Evolutionary conservation across 2,888 invertebrate species (phyloP).

Genomic region (Adineta ricciae): DNA sequence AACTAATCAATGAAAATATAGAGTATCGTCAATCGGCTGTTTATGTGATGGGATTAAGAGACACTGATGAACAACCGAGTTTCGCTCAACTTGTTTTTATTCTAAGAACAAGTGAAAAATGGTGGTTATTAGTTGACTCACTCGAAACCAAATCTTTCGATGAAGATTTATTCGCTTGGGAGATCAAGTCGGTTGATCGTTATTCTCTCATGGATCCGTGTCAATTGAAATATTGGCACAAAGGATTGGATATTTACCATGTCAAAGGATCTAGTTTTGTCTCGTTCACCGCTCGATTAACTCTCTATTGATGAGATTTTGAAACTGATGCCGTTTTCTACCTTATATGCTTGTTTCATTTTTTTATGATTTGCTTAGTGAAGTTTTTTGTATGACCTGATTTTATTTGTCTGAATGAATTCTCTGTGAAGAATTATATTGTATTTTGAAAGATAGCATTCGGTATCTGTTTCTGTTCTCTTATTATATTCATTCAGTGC

Average conservation of each 20-base stretch:
- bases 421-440: too few species aligned
- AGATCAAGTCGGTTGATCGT: neutral
- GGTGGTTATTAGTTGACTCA: neutral
- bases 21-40: neutral
- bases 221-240: neutral
- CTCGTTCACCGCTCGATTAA: neutral
- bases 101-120: neutral
- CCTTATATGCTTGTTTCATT: neutral
- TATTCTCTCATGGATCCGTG: neutral
- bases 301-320: neutral
- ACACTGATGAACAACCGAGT: neutral
- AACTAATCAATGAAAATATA: neutral
- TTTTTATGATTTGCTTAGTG: neutral
- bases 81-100: neutral
- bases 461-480: neutral
- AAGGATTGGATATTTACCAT: neutral
- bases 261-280: neutral
- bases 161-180: neutral
- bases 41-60: neutral
- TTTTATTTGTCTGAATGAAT: neutral
- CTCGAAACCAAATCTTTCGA: neutral
- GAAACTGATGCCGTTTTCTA: neutral
- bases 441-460: neutral
- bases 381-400: too few species aligned
- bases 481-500: too few species aligned